A percentile compares a stretch with the other conserved stretches of the same genome.
phyloP scores from a whole-genome alignment of 2,113 vertebrate genomes.

The Tiliqua scincoides region DNA sequence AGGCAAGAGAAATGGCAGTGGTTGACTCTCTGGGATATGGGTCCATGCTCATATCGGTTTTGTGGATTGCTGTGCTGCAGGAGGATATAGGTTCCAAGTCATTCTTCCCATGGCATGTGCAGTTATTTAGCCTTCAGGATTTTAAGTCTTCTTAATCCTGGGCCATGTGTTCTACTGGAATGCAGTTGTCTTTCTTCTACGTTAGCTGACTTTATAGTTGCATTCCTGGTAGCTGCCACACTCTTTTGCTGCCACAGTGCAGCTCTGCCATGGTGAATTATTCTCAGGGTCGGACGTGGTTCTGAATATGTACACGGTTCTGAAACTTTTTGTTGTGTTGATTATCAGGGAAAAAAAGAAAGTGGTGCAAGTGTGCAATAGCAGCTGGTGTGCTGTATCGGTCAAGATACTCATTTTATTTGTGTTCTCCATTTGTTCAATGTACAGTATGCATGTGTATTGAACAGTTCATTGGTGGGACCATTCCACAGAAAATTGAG shows the following conservation, averaged over 20 bases:
- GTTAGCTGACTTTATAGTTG: not conserved
- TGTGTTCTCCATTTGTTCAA: not conserved
- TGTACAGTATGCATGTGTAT: not conserved
- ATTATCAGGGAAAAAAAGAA: slow-evolving; percentile 15
- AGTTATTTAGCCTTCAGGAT: not conserved
- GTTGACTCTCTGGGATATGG: not conserved
- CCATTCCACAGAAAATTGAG: not conserved
- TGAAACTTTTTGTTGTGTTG: slow-evolving; percentile 2
- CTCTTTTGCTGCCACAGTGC: not conserved
- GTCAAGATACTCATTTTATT: not conserved
- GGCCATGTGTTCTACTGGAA: not conserved
- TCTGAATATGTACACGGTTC: slow-evolving; percentile 11
- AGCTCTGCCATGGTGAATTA: not conserved
- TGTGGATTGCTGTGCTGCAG: not conserved
- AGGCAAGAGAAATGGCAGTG: not conserved
- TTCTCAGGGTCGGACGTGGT: slow-evolving; percentile 36
- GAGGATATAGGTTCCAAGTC: not conserved
- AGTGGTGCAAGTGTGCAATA: slow-evolving; percentile 30
- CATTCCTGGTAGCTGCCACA: not conserved
- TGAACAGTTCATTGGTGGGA: not conserved
- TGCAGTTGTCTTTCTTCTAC: not conserved
- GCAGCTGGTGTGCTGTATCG: not conserved
- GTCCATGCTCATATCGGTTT: not conserved
- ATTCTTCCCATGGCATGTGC: not conserved
- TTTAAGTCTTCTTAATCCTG: not conserved